Percentiles rank a stretch among this genome's conserved stretches.
These are phyloP conservation scores for Drosophila helvetica DNA, from an alignment of 2,888 invertebrate species.

Conservation along the genomic window DNA sequence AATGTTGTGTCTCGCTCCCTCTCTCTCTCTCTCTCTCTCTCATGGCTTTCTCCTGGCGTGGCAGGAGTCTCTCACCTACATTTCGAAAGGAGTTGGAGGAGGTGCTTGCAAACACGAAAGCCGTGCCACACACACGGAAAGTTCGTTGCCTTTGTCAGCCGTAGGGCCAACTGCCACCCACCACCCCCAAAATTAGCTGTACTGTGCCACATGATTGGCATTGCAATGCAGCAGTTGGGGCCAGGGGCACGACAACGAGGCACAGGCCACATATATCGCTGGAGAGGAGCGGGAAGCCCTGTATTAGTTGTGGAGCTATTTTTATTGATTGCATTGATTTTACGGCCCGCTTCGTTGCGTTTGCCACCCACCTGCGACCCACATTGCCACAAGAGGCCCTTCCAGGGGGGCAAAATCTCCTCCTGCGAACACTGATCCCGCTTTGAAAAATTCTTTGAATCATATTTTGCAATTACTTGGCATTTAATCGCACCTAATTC, in stretches of 20 bases:
- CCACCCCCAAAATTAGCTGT: slow-evolving; percentile 48
- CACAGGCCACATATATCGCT: slow-evolving; percentile 34
- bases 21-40: slow-evolving; percentile 1
- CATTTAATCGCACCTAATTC: slow-evolving; percentile 32
- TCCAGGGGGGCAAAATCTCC: not conserved
- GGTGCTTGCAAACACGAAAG: slow-evolving; percentile 34
- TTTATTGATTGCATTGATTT: slow-evolving; percentile 77
- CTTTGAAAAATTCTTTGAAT: not conserved
- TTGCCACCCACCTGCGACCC: slow-evolving; percentile 22
- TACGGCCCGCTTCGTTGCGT: slow-evolving; percentile 51
- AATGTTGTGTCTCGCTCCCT: slow-evolving; percentile 64
- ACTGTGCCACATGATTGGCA: slow-evolving; percentile 57
- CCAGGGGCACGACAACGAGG: no score
- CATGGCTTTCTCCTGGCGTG: not conserved
- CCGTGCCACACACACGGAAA: slow-evolving; percentile 27
- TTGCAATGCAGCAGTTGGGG: slow-evolving; percentile 38
- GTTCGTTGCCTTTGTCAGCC: slow-evolving; percentile 52
- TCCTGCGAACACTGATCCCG: not conserved
- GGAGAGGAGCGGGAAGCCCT: slow-evolving; percentile 1
- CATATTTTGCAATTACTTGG: slow-evolving; percentile 25
- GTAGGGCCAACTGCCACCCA: slow-evolving; percentile 9
- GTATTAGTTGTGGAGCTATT: slow-evolving; percentile 36
- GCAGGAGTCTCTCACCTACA: slow-evolving; percentile 40
- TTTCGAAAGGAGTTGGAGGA: slow-evolving; percentile 43
- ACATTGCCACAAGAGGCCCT: slow-evolving; percentile 33